Conservation (phyloP, 1,140 invertebrate genomes). For the Carposina sasakii region DNA sequence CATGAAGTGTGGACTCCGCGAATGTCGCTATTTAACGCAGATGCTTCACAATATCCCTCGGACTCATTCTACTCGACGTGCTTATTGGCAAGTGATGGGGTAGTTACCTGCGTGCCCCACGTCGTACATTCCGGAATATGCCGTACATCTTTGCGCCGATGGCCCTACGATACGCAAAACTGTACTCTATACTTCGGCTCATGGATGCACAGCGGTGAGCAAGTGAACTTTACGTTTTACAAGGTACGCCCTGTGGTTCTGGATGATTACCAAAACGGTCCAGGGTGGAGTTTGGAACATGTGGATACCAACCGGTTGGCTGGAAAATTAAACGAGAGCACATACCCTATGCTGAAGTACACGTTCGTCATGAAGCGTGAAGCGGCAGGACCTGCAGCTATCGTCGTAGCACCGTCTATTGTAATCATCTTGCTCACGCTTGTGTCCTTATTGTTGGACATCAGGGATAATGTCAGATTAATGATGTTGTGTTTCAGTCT, state of each 20-base stretch:
- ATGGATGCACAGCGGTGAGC: slow-evolving; percentile 76
- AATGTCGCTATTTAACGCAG: slow-evolving; percentile 56
- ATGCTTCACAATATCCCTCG: slow-evolving; percentile 39
- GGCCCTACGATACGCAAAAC: slow-evolving; percentile 73
- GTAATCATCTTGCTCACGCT: slow-evolving; percentile 48
- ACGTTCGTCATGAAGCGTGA: slow-evolving; percentile 52
- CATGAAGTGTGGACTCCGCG: slow-evolving; percentile 53
- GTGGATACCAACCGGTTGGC: slow-evolving; percentile 41
- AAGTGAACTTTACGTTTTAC: slow-evolving; percentile 71
- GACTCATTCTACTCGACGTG: slow-evolving; percentile 59
- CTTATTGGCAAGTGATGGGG: slow-evolving; percentile 47
- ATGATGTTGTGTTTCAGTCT: slow-evolving; percentile 55
- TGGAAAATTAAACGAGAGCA: slow-evolving; percentile 46
- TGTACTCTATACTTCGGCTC: slow-evolving; percentile 71
- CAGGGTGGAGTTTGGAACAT: slow-evolving; percentile 48
- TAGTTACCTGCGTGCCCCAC: slow-evolving; percentile 67
- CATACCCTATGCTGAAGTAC: slow-evolving; percentile 61
- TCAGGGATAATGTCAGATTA: slow-evolving; percentile 50
- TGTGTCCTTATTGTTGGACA: slow-evolving; percentile 44
- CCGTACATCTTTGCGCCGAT: slow-evolving; percentile 57
- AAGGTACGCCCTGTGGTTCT: slow-evolving; percentile 35
- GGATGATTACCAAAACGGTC: slow-evolving; percentile 51
- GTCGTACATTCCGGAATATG: slow-evolving; percentile 66
- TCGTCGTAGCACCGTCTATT: slow-evolving; percentile 49
- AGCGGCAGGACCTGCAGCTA: slow-evolving; percentile 52